Evolutionary conservation across 2,888 invertebrate genomes (phyloP).

Genomic region (Linnaemya tessellans): DNA sequence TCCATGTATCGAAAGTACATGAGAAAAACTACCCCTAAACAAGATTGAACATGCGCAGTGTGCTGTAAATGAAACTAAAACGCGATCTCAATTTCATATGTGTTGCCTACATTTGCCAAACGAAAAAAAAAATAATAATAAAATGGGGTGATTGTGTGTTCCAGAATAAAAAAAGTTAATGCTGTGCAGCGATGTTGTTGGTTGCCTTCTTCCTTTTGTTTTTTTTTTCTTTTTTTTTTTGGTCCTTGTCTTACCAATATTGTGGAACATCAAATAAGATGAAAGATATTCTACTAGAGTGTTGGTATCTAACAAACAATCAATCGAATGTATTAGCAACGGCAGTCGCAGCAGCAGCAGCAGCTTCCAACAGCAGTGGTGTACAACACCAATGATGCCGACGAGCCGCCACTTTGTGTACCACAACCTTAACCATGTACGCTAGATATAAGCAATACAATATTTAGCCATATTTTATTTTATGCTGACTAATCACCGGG

Average conservation of each 20-base stretch:
- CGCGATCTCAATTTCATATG: slow-evolving; percentile 27
- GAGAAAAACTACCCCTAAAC: slow-evolving; percentile 43
- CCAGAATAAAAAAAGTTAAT: slow-evolving; percentile 9
- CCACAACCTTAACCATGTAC: slow-evolving; percentile 18
- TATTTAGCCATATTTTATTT: slow-evolving; percentile 77
- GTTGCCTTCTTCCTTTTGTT: slow-evolving; percentile 1
- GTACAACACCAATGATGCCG: slow-evolving; percentile 78
- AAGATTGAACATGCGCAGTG: slow-evolving; percentile 41
- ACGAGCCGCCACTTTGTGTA: slow-evolving; percentile 71
- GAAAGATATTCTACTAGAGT: background rate
- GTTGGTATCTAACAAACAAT: slow-evolving; percentile 20
- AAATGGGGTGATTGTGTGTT: slow-evolving; percentile 23
- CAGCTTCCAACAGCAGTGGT: slow-evolving; percentile 53
- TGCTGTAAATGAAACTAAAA: background rate
- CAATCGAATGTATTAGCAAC: slow-evolving; percentile 30
- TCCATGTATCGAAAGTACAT: slow-evolving; percentile 26
- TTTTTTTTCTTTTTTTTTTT: background rate
- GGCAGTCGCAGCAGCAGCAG: slow-evolving; percentile 11
- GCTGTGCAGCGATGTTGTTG: slow-evolving; percentile 30
- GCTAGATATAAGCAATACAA: background rate
- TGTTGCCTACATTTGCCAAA: slow-evolving; percentile 7
- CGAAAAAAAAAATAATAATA: background rate
- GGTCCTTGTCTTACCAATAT: slow-evolving; percentile 49
- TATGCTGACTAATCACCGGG: slow-evolving; percentile 82
- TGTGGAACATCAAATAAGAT: background rate